Conservation (phyloP, 2,888 invertebrate genomes). For the Hipparchia semele region DNA sequence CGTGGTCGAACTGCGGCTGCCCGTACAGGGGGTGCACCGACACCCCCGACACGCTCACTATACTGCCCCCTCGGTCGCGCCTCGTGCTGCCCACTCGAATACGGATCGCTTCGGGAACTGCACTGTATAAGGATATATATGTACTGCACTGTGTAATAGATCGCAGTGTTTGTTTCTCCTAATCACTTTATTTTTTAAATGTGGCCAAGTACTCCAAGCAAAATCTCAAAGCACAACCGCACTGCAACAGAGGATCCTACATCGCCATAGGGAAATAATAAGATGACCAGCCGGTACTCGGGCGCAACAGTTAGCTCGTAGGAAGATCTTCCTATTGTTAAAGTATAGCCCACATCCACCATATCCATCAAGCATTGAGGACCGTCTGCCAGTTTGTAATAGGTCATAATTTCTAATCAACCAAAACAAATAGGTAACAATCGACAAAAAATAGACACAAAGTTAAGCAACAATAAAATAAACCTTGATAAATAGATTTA, state of each 20-base stretch:
- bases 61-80: conserved; percentile 72
- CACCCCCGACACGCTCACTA: conserved; percentile 66
- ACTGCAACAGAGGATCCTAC: too few relatives aligned
- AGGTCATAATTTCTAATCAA: not conserved
- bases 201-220: too few relatives aligned
- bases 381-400: too few relatives aligned
- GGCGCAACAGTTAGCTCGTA: too few relatives aligned
- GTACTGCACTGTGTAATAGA: too few relatives aligned
- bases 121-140: conserved; percentile 28
- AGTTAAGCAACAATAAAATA: not conserved
- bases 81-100: conserved; percentile 75
- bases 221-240: too few relatives aligned
- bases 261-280: too few relatives aligned
- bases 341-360: too few relatives aligned
- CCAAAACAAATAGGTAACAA: not conserved
- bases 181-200: not conserved
- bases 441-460: conserved; percentile 3
- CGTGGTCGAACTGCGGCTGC: conserved; percentile 71
- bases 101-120: conserved; percentile 50
- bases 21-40: conserved; percentile 71
- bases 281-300: too few relatives aligned
- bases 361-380: too few relatives aligned
- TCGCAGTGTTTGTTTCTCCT: not conserved
- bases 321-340: too few relatives aligned
- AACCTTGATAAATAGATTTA: not conserved